phyloP scores from a whole-genome alignment of 2,113 vertebrate genomes.

The Mastomys natalensis region DNA sequence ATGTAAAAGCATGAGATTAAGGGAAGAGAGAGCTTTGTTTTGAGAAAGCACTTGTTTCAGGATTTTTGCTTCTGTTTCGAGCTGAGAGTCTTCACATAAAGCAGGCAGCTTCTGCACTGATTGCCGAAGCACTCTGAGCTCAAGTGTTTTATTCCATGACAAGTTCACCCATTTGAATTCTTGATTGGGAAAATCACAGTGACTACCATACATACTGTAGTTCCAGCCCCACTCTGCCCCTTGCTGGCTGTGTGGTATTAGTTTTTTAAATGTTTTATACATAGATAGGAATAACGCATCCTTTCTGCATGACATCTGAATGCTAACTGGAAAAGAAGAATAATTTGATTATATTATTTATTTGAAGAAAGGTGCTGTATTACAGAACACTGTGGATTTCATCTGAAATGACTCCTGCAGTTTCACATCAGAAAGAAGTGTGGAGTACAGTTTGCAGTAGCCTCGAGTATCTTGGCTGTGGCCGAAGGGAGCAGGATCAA shows the following conservation, averaged over 20 bases:
- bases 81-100: neutral
- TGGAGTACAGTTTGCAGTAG: neutral
- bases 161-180: constrained; percentile 54
- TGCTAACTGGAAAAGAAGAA: neutral
- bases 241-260: neutral
- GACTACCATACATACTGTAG: neutral
- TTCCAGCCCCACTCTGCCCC: neutral
- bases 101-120: neutral
- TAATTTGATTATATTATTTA: constrained; percentile 24
- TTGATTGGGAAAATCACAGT: constrained; percentile 49
- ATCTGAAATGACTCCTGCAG: constrained; percentile 20
- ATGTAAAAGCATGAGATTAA: neutral
- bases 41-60: neutral
- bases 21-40: constrained; percentile 27
- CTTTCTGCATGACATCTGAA: neutral
- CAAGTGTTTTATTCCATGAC: constrained; percentile 27
- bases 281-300: neutral
- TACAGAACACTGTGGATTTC: constrained; percentile 25
- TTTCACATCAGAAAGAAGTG: neutral
- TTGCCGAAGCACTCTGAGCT: constrained; percentile 13
- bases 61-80: constrained; percentile 54
- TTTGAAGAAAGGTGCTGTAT: constrained; percentile 20
- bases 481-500: neutral
- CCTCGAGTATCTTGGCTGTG: neutral
- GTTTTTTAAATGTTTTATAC: constrained; percentile 6